phyloP scores from a whole-genome alignment of 2,113 vertebrate species.

The Psittacula cyanocephala region DNA sequence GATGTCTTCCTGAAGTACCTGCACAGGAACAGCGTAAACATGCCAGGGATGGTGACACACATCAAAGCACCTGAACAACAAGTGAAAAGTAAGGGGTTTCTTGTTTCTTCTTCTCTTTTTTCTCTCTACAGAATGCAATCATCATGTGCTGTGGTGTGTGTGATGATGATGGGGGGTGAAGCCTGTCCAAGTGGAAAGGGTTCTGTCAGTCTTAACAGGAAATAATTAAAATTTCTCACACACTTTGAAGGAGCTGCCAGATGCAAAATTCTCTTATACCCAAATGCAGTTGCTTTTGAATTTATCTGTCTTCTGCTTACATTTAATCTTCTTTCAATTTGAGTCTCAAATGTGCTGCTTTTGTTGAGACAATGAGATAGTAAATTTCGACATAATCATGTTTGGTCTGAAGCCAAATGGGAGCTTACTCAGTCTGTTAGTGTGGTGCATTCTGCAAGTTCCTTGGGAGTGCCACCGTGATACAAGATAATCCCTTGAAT shows the following conservation, averaged over 20 bases:
- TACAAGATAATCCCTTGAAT: background rate
- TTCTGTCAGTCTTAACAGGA: background rate
- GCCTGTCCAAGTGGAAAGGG: background rate
- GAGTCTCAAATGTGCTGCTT: background rate
- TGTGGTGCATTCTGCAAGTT: background rate
- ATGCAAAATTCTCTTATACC: background rate
- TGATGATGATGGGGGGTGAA: background rate
- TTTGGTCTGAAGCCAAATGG: background rate
- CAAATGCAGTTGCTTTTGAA: background rate
- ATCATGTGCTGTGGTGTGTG: background rate
- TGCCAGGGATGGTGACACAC: conserved; percentile 97
- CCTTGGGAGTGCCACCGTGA: background rate
- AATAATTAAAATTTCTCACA: background rate
- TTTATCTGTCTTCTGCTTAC: background rate
- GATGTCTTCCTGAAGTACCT: conserved; percentile 98
- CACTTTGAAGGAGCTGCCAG: background rate
- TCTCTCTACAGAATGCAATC: background rate
- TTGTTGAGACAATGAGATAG: background rate
- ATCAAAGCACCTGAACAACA: conserved; percentile 97
- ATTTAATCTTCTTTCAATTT: background rate
- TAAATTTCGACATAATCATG: background rate
- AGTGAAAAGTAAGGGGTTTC: conserved; percentile 90
- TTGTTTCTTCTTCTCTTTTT: background rate
- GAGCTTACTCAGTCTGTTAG: background rate
- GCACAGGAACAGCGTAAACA: conserved; percentile 98